Base-by-base conservation (phyloP, 2,888 invertebrate species). In the Pterostichus madidus region DNA sequence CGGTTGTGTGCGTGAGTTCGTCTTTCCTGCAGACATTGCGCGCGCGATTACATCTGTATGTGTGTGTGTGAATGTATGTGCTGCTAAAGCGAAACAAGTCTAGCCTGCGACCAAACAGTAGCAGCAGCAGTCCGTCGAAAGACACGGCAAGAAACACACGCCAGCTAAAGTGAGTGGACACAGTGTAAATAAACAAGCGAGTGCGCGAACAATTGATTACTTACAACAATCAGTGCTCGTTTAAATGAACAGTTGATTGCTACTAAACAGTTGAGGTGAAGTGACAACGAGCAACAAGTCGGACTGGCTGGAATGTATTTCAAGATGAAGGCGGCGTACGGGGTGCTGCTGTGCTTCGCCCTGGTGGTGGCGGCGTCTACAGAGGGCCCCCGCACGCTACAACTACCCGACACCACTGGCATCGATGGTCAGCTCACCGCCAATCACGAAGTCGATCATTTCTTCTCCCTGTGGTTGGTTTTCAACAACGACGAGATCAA, bases 381-480 rank as follows among this genome's bases (percentile, higher is more conserved):
- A 11, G 31, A 59, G 17, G 76, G 83, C 80, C 84, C 85, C 71
- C 85, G 84, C 81, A 84, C 87, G 31, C 87, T 88, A 83, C 44
- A 71, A 3, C 87, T 91, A 79, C 91, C 91, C 59, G 90, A 91
- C 86, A 91, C 91, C 78, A 89, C 91, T 75, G 90, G 90, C 83
- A 91, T 92, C 85, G 90, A 90, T 86, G 91, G 90, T 17, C 91
- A 91, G 84, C 89, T 91, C 84, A 90, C 91, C 31, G 91, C 90
- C 82, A 90, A 90, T 81, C 88, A 90, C 32, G 90, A 89, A 80
- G 91, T 92, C 84, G 91, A 91, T 87, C 89, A 90, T 85, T 92
- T 92, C 88, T 91, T 92, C 88, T 90, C 91, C 11, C 88, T 91
- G 76, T 92, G 91, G 91, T 88, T 91, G 84, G 91, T 91, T 83